These are phyloP conservation scores for Bombus soroeensis DNA, from an alignment of 1,140 invertebrate species.

Conservation along the genomic window DNA sequence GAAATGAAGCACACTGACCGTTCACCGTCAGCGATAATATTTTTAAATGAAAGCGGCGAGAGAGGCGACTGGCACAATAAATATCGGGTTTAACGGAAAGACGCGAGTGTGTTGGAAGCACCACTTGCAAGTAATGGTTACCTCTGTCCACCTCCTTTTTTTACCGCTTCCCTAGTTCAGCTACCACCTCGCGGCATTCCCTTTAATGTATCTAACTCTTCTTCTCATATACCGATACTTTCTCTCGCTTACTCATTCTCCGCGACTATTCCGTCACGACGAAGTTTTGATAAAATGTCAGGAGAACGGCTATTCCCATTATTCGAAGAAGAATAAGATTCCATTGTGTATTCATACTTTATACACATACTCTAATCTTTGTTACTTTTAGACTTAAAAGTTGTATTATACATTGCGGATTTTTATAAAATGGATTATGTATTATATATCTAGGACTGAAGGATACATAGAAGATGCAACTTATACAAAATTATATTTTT, in stretches of 20 bases:
- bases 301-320: not conserved
- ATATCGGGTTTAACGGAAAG: slow-evolving; percentile 73
- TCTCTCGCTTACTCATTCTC: not conserved
- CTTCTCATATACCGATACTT: slow-evolving; percentile 17
- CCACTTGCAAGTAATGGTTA: slow-evolving; percentile 77
- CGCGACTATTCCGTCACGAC: not conserved
- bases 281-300: slow-evolving; percentile 19
- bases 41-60: slow-evolving; percentile 72
- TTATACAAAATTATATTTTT: not conserved
- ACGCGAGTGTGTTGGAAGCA: slow-evolving; percentile 65
- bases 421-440: not conserved
- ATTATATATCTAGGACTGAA: not conserved
- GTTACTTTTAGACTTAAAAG: not conserved
- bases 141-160: slow-evolving; percentile 29
- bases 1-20: slow-evolving; percentile 55
- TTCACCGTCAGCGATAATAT: slow-evolving; percentile 73
- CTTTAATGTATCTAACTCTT: not conserved
- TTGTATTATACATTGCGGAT: not conserved
- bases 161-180: slow-evolving; percentile 3
- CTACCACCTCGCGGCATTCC: slow-evolving; percentile 45
- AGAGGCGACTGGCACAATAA: slow-evolving; percentile 67
- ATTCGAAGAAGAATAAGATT: not conserved
- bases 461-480: not conserved
- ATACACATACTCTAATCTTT: not conserved
- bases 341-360: not conserved